Evolutionary conservation across 2,888 invertebrate species (phyloP), one percentile per base, ranked within the genome.

Genomic region (Byasa hedistus): DNA sequence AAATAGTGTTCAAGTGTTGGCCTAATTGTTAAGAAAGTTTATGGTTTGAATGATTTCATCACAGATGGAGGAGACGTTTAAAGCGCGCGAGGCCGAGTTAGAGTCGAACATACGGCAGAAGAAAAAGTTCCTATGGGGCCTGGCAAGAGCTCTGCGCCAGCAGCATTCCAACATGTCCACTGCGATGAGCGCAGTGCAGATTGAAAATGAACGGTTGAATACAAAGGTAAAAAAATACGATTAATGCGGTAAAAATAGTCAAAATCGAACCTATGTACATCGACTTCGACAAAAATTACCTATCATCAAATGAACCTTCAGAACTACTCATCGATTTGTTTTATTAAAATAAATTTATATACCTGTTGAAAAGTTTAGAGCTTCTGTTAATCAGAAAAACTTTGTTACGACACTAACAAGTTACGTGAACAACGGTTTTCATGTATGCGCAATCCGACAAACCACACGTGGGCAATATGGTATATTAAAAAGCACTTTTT

Each of bases 111-210:
- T 87, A 23, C 74, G 78, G 0, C 78, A 83, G 55, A 87, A 86
- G 79, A 91, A 91, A 75, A 75, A 78, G 61, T 89, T 91, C 69
- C 77, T 91, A 4, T 87, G 89, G 86, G 84, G 82, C 0, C 73
- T 91, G 17, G 91, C 90, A 68, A 75, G 79, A 0, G 72, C 84
- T 0, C 68, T 91, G 70, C 77, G 89, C 2, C 79, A 80, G 0
- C 89, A 89, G 51, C 89, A 89, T 71, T 69, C 69, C 3, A 76
- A 79, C 54, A 72, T 90, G 78, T 57, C 81, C 12, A 72, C 74
- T 10, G 89, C 89, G 0, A 83, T 86, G 86, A 72, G 27, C 1
- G 78, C 79, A 8, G 80, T 87, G 10, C 71, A 70, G 19, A 62
- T 61, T 0, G 85, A 89, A 69, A 79, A 83, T 0, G 70, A 73